A percentile compares a stretch with the other conserved stretches of the same genome.
Evolutionary conservation across 1,140 invertebrate species (phyloP).

Genomic region (Triops cancriformis): DNA sequence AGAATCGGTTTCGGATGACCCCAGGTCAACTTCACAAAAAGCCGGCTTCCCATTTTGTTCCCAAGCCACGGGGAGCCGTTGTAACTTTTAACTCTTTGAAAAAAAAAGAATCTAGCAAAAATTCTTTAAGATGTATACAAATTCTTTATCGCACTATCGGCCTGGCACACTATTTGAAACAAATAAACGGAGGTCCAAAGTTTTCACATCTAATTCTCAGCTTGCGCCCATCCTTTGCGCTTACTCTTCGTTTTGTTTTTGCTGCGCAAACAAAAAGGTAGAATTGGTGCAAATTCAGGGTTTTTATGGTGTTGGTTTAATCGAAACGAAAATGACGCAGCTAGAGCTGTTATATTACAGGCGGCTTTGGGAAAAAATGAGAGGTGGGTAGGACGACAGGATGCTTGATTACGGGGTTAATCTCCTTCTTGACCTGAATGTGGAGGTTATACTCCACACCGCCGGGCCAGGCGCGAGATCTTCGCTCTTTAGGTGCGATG

Average conservation of each 20-base stretch:
- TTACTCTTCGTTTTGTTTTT: no score
- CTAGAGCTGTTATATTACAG: neutral
- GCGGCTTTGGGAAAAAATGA: neutral
- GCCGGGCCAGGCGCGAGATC: neutral
- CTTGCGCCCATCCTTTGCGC: no score
- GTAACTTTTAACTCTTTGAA: neutral
- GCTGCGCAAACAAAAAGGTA: no score
- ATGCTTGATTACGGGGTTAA: conserved; percentile 6
- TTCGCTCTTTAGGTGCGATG: neutral
- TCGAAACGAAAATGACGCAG: neutral
- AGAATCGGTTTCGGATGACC: neutral
- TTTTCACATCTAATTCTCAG: neutral
- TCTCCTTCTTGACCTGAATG: neutral
- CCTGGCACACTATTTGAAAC: no score
- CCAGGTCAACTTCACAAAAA: neutral
- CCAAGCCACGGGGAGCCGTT: neutral
- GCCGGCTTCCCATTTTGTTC: neutral
- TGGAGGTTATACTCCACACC: neutral
- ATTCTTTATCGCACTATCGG: neutral
- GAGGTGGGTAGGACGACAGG: neutral
- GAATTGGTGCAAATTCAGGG: neutral
- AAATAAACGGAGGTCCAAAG: neutral
- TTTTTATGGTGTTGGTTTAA: neutral
- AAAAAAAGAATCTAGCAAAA: neutral
- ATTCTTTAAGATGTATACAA: neutral